These are phyloP conservation scores for Rhombomys opimus DNA, from an alignment of 2,113 vertebrate genomes.

Conservation along the genomic window DNA sequence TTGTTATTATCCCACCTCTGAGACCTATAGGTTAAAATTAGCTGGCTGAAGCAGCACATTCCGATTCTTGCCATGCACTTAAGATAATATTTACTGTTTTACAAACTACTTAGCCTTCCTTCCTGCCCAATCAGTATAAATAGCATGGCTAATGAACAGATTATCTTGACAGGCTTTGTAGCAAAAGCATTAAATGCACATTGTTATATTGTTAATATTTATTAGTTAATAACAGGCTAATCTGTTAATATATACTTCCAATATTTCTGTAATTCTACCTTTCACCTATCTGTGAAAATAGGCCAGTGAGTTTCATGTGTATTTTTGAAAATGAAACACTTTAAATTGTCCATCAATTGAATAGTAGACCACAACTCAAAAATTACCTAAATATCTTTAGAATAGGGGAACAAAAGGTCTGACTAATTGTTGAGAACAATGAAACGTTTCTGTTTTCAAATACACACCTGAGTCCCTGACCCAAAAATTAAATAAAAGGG, in stretches of 20 bases:
- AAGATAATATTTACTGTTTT: constrained; percentile 34
- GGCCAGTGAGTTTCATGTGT: constrained; percentile 23
- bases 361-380: constrained; percentile 36
- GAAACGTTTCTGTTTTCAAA: constrained; percentile 77
- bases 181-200: constrained; percentile 34
- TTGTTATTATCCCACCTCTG: constrained; percentile 10
- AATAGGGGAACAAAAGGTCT: not conserved
- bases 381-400: constrained; percentile 51
- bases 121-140: constrained; percentile 9
- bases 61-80: constrained; percentile 23
- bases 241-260: not conserved
- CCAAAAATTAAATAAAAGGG: constrained; percentile 69
- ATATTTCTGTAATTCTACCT: not conserved
- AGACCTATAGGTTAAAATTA: constrained; percentile 48
- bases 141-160: constrained; percentile 33
- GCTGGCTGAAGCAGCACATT: constrained; percentile 17
- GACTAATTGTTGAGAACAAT: constrained; percentile 74
- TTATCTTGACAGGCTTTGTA: constrained; percentile 51
- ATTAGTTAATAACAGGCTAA: constrained; percentile 41
- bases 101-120: not conserved
- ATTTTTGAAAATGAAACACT: constrained; percentile 33
- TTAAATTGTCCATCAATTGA: not conserved
- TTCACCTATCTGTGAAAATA: constrained; percentile 61
- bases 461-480: constrained; percentile 74
- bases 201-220: constrained; percentile 58